phyloP scores from a whole-genome alignment of 2,113 vertebrate species.

The Herpetotheres cachinnans region DNA sequence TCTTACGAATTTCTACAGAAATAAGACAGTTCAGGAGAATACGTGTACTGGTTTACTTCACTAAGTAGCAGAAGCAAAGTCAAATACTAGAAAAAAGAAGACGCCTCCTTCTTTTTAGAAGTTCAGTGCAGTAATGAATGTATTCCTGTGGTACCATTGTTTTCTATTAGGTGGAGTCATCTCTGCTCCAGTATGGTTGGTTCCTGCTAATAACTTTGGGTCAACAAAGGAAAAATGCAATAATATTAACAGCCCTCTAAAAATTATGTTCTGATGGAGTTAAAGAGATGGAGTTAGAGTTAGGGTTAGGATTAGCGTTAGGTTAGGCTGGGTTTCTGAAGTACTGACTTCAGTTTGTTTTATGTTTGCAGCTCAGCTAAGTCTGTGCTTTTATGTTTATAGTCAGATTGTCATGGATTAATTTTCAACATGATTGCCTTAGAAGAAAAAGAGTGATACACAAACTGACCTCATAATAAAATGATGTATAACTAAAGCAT shows the following conservation, averaged over 20 bases:
- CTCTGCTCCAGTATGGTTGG: background rate
- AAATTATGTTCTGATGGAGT: background rate
- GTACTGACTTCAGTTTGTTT: background rate
- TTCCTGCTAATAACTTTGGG: background rate
- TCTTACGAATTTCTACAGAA: background rate
- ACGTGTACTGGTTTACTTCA: background rate
- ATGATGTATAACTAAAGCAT: background rate
- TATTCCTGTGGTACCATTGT: background rate
- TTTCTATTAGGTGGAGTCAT: background rate
- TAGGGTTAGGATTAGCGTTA: background rate
- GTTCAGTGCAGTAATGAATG: background rate
- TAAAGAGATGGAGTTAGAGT: background rate
- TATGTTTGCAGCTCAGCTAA: background rate
- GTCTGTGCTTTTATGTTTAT: background rate
- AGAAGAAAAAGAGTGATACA: background rate
- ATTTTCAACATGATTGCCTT: background rate
- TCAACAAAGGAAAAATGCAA: background rate
- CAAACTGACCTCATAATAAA: constrained; percentile 24
- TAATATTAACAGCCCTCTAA: background rate
- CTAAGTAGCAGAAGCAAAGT: background rate
- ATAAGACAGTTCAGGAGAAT: background rate
- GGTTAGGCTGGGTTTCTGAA: background rate
- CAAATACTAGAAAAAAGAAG: background rate
- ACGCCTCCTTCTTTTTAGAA: background rate
- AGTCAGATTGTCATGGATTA: background rate